A percentile compares a stretch with the other conserved stretches of the same genome.
These are phyloP conservation scores for Lasaia peninsularis DNA, from an alignment of 1,140 invertebrate genomes.

Conservation along the genomic window DNA sequence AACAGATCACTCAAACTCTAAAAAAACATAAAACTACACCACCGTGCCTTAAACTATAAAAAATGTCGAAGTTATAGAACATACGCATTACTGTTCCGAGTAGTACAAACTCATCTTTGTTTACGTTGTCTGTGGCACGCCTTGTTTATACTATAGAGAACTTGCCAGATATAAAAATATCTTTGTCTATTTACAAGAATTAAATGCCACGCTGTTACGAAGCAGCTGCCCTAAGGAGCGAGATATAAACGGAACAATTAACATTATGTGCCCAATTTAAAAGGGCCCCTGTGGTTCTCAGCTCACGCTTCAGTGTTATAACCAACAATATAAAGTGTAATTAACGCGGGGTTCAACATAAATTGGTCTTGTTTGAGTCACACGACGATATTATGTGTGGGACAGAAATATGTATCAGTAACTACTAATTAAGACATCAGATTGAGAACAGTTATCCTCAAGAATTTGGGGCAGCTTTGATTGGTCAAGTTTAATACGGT, in stretches of 20 bases:
- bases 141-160: conserved; percentile 62
- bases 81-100: conserved; percentile 15
- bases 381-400: conserved; percentile 44
- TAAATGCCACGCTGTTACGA: conserved; percentile 66
- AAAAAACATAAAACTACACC: too few species aligned
- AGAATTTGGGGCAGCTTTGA: conserved; percentile 19
- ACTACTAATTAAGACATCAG: conserved; percentile 68
- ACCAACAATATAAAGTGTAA: not conserved
- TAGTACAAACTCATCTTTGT: conserved; percentile 52
- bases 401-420: conserved; percentile 66
- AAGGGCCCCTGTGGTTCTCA: conserved; percentile 24
- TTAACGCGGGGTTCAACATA: conserved; percentile 31
- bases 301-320: not conserved
- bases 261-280: conserved; percentile 42
- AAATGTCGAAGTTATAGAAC: not conserved
- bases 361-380: conserved; percentile 41
- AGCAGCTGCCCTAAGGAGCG: conserved; percentile 65
- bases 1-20: too few species aligned
- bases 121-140: conserved; percentile 58
- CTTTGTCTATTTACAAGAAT: conserved; percentile 73
- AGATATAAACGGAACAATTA: conserved; percentile 70
- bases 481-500: too few species aligned
- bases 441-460: conserved; percentile 52
- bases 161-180: conserved; percentile 72
- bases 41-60: too few species aligned